phyloP scores from a whole-genome alignment of 2,888 invertebrate species.

The Caenorhabditis uteleia region DNA sequence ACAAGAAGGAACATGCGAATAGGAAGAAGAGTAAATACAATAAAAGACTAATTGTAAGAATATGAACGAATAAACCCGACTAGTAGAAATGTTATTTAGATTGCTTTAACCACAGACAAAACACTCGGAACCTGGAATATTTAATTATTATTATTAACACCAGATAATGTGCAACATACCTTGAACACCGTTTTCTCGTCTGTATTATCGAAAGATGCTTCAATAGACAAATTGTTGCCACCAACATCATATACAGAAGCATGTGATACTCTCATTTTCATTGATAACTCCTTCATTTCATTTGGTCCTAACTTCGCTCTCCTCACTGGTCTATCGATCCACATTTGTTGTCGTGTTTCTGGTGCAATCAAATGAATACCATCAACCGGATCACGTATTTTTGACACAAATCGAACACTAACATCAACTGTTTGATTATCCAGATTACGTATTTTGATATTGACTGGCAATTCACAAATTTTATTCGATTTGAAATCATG shows the following conservation, averaged over 20 bases:
- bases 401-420: slow-evolving; percentile 13
- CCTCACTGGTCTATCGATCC: slow-evolving; percentile 29
- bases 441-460: slow-evolving; percentile 12
- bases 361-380: slow-evolving; percentile 29
- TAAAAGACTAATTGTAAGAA: neutral
- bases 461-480: slow-evolving; percentile 25
- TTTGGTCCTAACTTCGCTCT: neutral
- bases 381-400: slow-evolving; percentile 22
- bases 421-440: slow-evolving; percentile 6
- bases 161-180: slow-evolving; percentile 4
- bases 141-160: neutral
- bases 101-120: slow-evolving; percentile 29
- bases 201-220: slow-evolving; percentile 22
- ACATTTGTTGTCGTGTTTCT: slow-evolving; percentile 45
- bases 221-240: slow-evolving; percentile 22
- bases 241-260: slow-evolving; percentile 35
- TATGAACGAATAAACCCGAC: neutral
- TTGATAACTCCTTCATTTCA: neutral
- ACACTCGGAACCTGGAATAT: slow-evolving; percentile 36
- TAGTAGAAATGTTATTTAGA: neutral
- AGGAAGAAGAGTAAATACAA: slow-evolving; percentile 7
- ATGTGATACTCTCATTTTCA: slow-evolving; percentile 18
- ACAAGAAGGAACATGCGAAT: slow-evolving; percentile 4
- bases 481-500: slow-evolving; percentile 18
- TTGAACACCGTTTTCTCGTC: slow-evolving; percentile 12